Percentiles rank a stretch among this genome's conserved stretches.
Conservation (phyloP, 2,113 vertebrate genomes). For the Oryctolagus cuniculus region mOryCun1.1 NC_091442.1:18148001-18148500, state of each 20-base stretch:
- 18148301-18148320: background rate
- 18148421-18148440: no score
- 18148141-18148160: background rate
- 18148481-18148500: no score
- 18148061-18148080: background rate
- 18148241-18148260: no score
- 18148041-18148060: background rate
- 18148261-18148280: background rate
- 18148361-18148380: no score
- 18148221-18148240: no score
- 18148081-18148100: background rate
- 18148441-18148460: no score
- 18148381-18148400: no score
- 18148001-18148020: background rate
- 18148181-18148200: background rate
- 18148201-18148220: background rate
- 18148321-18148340: no score
- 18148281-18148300: background rate
- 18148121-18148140: background rate
- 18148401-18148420: no score
- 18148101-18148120: conserved; percentile 11
- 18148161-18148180: background rate
- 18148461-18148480: no score
- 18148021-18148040: background rate
- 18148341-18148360: no score